Conservation (phyloP, 2,888 invertebrate genomes). For the Diarsia mendica region DNA sequence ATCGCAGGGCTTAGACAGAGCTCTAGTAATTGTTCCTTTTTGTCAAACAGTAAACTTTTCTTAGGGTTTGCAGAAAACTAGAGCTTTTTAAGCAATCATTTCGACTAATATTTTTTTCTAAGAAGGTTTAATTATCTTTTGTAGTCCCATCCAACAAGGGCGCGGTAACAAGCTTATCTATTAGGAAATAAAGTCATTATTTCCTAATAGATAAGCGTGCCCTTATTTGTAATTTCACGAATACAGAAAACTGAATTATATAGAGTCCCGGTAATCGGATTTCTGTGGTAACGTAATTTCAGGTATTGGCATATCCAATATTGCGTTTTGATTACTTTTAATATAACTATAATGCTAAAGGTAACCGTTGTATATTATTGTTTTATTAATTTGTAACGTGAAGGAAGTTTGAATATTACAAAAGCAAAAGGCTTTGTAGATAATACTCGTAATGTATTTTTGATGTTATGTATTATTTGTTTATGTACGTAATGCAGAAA, state of each 20-base stretch:
- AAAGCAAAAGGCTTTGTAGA: not conserved
- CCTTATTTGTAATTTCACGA: slow-evolving; percentile 41
- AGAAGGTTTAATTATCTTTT: slow-evolving; percentile 1
- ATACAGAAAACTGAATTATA: slow-evolving; percentile 32
- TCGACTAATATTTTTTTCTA: not conserved
- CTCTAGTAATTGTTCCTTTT: not conserved
- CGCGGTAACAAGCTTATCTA: too few relatives aligned
- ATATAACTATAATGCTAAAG: slow-evolving; percentile 24
- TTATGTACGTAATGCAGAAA: not conserved
- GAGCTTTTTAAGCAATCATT: not conserved
- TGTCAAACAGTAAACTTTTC: not conserved
- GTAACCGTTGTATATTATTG: slow-evolving; percentile 2
- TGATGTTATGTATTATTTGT: accelerated
- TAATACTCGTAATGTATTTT: not conserved
- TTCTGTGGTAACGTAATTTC: slow-evolving; percentile 41
- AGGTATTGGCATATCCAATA: slow-evolving; percentile 40
- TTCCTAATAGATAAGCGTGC: not conserved
- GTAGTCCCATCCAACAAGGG: not conserved
- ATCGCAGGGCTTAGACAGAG: not conserved
- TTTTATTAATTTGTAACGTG: not conserved
- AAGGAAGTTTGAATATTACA: not conserved
- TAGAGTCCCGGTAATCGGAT: slow-evolving; percentile 32
- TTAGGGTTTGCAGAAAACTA: not conserved
- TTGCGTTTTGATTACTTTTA: slow-evolving; percentile 38
- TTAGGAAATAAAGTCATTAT: too few relatives aligned